Evolutionary conservation across 2,797 vertebrate species (phyloP).

Genomic region (Xenentodon cancila): DNA sequence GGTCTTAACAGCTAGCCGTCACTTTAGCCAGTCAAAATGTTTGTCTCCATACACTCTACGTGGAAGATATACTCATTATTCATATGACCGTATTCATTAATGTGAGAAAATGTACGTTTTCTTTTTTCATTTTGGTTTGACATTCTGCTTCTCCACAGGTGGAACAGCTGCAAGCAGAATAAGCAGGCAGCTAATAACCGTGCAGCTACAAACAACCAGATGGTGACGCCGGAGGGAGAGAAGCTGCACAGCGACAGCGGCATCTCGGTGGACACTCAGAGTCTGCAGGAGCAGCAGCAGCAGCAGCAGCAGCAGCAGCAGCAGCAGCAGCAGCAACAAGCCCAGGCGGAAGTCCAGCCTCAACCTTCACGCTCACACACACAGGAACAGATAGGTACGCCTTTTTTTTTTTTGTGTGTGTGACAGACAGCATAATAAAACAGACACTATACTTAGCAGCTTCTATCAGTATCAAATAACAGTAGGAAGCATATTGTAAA

Average conservation of each 20-base stretch:
- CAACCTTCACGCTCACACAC: conserved; percentile 80
- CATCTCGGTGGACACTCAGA: conserved; percentile 98
- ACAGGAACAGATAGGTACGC: conserved; percentile 80
- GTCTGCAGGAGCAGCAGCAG: conserved; percentile 90
- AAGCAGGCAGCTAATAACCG: conserved; percentile 95
- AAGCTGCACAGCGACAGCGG: conserved; percentile 98
- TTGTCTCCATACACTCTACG: too few relatives aligned
- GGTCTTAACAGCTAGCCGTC: too few relatives aligned
- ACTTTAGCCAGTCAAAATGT: too few relatives aligned
- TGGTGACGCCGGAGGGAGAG: conserved; percentile 94
- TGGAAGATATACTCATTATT: too few relatives aligned
- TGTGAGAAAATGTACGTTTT: background rate
- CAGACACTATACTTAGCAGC: background rate
- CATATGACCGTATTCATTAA: too few relatives aligned
- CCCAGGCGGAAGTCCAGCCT: conserved; percentile 78
- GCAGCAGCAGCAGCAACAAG: conserved; percentile 86
- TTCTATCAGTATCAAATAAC: background rate
- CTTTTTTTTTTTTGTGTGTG: background rate
- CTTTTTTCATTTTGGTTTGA: background rate
- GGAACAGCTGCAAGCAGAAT: conserved; percentile 98
- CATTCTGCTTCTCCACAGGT: conserved; percentile 77
- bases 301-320: conserved; percentile 91
- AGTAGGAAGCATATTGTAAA: too few relatives aligned
- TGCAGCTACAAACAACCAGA: conserved; percentile 90
- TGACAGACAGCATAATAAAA: background rate